Conservation (phyloP, 1,140 invertebrate genomes). For the Littorina saxatilis region DNA sequence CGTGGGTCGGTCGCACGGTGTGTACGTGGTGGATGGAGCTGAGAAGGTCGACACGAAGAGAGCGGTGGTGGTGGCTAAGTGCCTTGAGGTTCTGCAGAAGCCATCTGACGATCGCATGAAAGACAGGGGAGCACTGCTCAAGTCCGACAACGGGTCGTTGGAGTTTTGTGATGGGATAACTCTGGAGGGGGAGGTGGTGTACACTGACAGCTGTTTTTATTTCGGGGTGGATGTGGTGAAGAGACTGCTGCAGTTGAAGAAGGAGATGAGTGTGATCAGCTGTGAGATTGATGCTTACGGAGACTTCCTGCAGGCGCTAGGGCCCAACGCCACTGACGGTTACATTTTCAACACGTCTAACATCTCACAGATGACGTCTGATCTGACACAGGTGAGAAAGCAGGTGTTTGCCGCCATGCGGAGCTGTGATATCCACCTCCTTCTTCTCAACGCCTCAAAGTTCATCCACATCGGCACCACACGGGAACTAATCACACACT, state of each 20-base stretch:
- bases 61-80: conserved; percentile 59
- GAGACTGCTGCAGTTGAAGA: conserved; percentile 71
- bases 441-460: conserved; percentile 74
- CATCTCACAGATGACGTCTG: conserved; percentile 58
- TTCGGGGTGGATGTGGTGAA: conserved; percentile 73
- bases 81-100: conserved; percentile 76
- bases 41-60: conserved; percentile 45
- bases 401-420: conserved; percentile 70
- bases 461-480: conserved; percentile 78
- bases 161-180: conserved; percentile 54
- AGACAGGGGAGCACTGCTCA: conserved; percentile 69
- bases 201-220: conserved; percentile 77
- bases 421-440: conserved; percentile 65
- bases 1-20: conserved; percentile 76
- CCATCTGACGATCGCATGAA: conserved; percentile 73
- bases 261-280: conserved; percentile 61
- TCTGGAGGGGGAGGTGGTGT: conserved; percentile 67
- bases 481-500: conserved; percentile 75
- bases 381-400: conserved; percentile 58
- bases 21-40: conserved; percentile 73
- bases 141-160: conserved; percentile 39
- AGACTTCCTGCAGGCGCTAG: conserved; percentile 77
- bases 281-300: conserved; percentile 78
- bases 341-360: conserved; percentile 69
- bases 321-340: conserved; percentile 62